phyloP scores from a whole-genome alignment of 2,797 vertebrate genomes.

The Sebastes cheni region DNA sequence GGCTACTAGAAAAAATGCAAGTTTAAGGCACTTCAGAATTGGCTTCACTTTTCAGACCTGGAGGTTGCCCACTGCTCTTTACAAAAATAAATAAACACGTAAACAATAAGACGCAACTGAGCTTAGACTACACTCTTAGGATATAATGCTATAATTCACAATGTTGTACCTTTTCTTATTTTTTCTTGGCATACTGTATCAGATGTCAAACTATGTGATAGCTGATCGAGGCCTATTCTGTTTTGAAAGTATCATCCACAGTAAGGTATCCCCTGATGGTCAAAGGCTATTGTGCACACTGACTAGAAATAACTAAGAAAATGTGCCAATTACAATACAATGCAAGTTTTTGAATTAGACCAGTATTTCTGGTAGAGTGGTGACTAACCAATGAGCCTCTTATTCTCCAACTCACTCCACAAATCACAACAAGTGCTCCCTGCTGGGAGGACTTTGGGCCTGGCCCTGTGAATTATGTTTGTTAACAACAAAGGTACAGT shows the following conservation, averaged over 20 bases:
- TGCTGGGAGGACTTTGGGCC: slow-evolving; percentile 22
- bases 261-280: neutral
- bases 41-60: no score
- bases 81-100: neutral
- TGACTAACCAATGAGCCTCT: slow-evolving; percentile 3
- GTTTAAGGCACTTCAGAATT: no score
- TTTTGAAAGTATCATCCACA: neutral
- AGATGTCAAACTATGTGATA: neutral
- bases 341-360: neutral
- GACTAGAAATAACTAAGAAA: neutral
- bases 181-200: neutral
- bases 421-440: slow-evolving; percentile 41
- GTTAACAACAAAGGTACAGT: slow-evolving; percentile 27
- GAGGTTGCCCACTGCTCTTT: no score
- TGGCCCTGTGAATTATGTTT: slow-evolving; percentile 27
- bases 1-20: no score
- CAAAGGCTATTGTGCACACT: neutral
- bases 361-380: neutral
- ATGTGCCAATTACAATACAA: neutral
- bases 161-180: neutral
- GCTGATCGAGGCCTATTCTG: neutral
- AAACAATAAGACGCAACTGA: neutral
- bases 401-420: neutral
- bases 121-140: neutral
- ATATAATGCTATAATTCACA: neutral